Evolutionary conservation across 2,113 vertebrate genomes (phyloP), one percentile per base, ranked within the genome.

Genomic region (Elachura formosa): DNA sequence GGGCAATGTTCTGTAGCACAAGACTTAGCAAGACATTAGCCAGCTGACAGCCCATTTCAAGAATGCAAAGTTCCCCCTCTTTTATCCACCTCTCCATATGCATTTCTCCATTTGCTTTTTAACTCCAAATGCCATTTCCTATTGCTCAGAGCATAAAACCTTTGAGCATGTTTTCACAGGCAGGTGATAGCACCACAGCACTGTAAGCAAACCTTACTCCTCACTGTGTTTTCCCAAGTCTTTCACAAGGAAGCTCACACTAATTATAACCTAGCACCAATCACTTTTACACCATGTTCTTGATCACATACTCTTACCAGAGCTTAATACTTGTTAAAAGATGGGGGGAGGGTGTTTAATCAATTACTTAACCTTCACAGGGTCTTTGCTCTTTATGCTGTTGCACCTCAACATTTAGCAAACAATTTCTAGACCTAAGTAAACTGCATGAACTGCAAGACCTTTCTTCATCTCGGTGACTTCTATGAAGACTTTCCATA

Each of bases 161-260:
- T 26, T 78, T 2, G 0, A 7, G 2, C 15, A 1, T 5, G 23
- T 45, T 56, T 54, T 58, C 33, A 46, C 3, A 45, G 38, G 55
- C 23, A 45, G 8, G n/a, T 46, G 29, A 34, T 48, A 83, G 16
- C 38, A 71, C 3, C 33, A 54, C 15, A 75, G 18, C 29, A 67
- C 6, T 24, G 9, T 10, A 67, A 23, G 48, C 28, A 62, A 82
- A 36, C 55, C 14, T 72, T 26, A 63, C 6, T 59, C 26, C 40
- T 66, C 31, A n/a, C 12, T 49, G 11, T 33, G 38, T 73, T 52
- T 68, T 84, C 31, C 12, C 6, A 19, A 21, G 24, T 31, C n/a
- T 64, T 75, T 52, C 28, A 69, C 25, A 36, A 87, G 62, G 20
- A 46, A 1, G 1, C 15, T 51, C 26, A 6, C 31, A 11, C 14